phyloP scores from a whole-genome alignment of 2,113 vertebrate species.

The Notarius quadriscutis region DNA sequence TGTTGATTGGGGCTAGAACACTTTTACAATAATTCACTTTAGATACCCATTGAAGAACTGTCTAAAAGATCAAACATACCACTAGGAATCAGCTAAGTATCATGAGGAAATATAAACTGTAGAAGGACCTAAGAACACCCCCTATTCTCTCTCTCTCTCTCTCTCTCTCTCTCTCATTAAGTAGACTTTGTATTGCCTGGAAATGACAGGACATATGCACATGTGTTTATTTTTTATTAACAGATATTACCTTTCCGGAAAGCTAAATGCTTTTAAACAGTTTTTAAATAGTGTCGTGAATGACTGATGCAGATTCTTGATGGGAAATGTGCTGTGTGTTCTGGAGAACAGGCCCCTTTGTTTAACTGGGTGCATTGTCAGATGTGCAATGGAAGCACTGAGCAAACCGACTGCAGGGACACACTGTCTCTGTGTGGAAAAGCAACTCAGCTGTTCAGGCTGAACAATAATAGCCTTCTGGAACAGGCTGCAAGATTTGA shows the following conservation, averaged over 20 bases:
- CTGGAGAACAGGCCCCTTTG: conserved; percentile 12
- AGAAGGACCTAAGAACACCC: background rate
- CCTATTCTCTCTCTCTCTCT: background rate
- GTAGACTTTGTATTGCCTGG: background rate
- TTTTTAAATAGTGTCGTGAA: background rate
- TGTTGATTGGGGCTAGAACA: background rate
- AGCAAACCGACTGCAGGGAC: background rate
- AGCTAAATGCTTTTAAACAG: background rate
- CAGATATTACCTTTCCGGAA: background rate
- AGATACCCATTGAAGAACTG: background rate
- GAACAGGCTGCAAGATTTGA: background rate
- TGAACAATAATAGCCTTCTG: background rate
- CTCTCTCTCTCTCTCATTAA: background rate
- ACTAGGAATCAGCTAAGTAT: background rate
- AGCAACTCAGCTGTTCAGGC: conserved; percentile 6
- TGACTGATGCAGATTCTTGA: background rate
- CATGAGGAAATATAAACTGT: background rate
- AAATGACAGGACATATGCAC: background rate
- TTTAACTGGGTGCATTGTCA: conserved; percentile 25
- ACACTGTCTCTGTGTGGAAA: conserved; percentile 12
- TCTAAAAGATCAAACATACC: background rate
- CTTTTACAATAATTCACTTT: background rate
- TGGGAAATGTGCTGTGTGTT: background rate
- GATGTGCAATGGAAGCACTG: conserved; percentile 17
- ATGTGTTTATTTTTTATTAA: background rate